phyloP scores from a whole-genome alignment of 2,797 vertebrate species.

The Adrianichthys oophorus region DNA sequence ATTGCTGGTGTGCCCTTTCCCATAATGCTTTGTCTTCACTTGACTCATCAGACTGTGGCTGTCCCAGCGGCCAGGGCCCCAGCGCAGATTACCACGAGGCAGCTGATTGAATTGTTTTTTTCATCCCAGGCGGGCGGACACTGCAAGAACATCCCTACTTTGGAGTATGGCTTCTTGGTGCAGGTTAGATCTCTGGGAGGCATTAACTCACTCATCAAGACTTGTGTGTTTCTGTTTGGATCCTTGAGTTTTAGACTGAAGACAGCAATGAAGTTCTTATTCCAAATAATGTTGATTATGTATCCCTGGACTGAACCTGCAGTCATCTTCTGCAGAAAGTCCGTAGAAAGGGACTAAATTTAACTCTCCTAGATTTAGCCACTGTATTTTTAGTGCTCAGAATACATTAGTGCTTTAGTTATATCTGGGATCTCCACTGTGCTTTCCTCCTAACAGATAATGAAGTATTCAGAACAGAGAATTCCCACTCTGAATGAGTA shows the following conservation, averaged over 20 bases:
- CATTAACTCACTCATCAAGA: constrained; percentile 1
- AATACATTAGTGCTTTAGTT: constrained; percentile 14
- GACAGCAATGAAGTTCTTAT: not conserved
- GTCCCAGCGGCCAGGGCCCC: constrained; percentile 85
- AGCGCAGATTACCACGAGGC: constrained; percentile 87
- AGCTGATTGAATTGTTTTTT: constrained; percentile 89
- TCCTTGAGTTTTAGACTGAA: not conserved
- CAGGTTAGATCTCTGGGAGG: constrained; percentile 81
- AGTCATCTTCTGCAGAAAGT: not conserved
- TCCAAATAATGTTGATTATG: not conserved
- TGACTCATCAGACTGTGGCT: constrained; percentile 87
- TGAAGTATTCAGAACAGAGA: constrained; percentile 99
- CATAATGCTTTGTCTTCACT: constrained; percentile 87
- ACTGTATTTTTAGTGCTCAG: not conserved
- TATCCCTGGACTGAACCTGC: not conserved
- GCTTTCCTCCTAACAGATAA: constrained; percentile 82
- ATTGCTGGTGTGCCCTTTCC: constrained; percentile 73
- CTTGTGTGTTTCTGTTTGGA: not conserved
- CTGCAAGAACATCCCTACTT: constrained; percentile 97
- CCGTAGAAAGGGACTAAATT: not conserved
- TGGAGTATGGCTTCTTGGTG: constrained; percentile 98
- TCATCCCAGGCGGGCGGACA: constrained; percentile 93
- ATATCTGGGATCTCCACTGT: constrained; percentile 43
- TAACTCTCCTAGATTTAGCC: constrained; percentile 8
- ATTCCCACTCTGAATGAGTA: constrained; percentile 97